These are phyloP conservation scores for Rhagoletis pomonella DNA, from an alignment of 1,140 invertebrate genomes.

Conservation along the genomic window DNA sequence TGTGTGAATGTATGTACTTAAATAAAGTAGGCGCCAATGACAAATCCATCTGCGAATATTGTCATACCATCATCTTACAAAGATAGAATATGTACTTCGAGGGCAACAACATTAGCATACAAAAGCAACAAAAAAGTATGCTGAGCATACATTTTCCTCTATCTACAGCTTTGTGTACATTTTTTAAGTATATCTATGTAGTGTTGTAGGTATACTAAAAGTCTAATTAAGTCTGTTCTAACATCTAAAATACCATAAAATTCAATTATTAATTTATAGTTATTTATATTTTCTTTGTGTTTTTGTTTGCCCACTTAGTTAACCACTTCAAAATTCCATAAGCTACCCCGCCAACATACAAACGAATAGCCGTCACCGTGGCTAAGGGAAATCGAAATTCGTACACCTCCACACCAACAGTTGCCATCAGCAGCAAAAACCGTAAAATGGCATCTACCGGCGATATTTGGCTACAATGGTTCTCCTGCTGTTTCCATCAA, in stretches of 20 bases:
- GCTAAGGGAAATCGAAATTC: slow-evolving; percentile 47
- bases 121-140: not conserved
- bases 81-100: not conserved
- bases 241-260: not conserved
- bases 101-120: not conserved
- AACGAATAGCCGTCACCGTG: slow-evolving; percentile 20
- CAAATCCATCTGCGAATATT: slow-evolving; percentile 9
- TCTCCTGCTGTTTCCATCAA: slow-evolving; percentile 87
- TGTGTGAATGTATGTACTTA: too few relatives aligned
- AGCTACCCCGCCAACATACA: not conserved
- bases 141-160: not conserved
- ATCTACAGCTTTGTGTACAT: too few relatives aligned
- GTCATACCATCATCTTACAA: not conserved
- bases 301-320: too few relatives aligned
- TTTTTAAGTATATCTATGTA: too few relatives aligned
- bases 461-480: slow-evolving; percentile 90
- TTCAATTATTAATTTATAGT: not conserved
- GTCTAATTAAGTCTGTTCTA: too few relatives aligned
- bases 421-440: slow-evolving; percentile 59
- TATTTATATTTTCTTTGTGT: too few relatives aligned
- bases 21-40: not conserved
- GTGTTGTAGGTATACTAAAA: too few relatives aligned
- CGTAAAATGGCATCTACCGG: slow-evolving; percentile 80
- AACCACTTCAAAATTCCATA: not conserved
- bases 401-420: slow-evolving; percentile 56